phyloP scores from a whole-genome alignment of 2,888 invertebrate species.

The Agrilus mali region DNA sequence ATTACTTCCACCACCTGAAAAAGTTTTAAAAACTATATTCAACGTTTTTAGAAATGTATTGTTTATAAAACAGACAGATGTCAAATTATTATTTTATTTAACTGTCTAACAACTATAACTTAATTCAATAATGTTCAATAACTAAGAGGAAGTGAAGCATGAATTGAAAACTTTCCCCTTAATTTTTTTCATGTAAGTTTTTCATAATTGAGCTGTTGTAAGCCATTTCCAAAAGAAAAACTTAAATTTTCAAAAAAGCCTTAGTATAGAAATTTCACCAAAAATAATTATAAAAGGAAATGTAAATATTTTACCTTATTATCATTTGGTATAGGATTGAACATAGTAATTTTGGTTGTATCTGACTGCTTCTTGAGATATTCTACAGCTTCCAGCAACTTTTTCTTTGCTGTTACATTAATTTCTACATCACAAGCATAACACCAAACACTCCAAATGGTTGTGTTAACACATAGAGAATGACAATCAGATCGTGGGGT shows the following conservation, averaged over 20 bases:
- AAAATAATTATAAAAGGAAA: background rate
- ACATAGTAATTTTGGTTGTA: constrained; percentile 4
- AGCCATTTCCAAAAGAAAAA: too few species aligned
- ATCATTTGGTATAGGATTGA: background rate
- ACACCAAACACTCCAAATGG: constrained; percentile 64
- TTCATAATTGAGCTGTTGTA: too few species aligned
- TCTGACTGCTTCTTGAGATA: constrained; percentile 48
- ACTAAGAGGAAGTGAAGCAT: too few species aligned
- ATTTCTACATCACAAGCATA: constrained; percentile 65
- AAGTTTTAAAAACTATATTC: background rate
- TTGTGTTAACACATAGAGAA: constrained; percentile 58
- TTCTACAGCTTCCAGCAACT: constrained; percentile 62
- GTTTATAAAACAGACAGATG: too few species aligned
- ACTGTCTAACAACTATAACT: too few species aligned
- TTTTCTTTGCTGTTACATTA: constrained; percentile 44
- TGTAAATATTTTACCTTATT: constrained; percentile 13
- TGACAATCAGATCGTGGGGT: constrained; percentile 68
- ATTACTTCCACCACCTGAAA: constrained; percentile 6
- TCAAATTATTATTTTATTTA: too few species aligned
- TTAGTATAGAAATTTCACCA: background rate
- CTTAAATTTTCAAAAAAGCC: too few species aligned
- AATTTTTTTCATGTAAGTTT: too few species aligned
- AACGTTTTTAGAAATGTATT: too few species aligned
- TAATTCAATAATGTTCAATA: too few species aligned
- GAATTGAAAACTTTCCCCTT: too few species aligned